These are phyloP conservation scores for Picus viridis DNA, from an alignment of 2,797 vertebrate species.

Conservation along the genomic window DNA sequence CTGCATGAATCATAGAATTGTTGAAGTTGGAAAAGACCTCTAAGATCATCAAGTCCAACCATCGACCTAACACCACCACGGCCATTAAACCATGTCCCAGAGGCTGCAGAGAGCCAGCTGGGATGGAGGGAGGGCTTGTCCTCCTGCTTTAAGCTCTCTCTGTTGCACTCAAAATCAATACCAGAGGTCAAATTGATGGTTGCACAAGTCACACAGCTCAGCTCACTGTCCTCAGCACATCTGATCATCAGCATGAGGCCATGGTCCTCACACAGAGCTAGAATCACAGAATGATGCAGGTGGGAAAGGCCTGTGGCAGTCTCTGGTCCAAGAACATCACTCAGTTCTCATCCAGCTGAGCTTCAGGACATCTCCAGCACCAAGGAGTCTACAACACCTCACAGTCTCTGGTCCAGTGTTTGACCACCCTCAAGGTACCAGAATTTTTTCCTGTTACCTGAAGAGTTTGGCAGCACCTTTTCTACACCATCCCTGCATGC, in stretches of 20 bases:
- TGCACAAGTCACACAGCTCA: neutral
- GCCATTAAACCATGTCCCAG: too few relatives aligned
- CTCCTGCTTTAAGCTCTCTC: neutral
- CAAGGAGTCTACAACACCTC: neutral
- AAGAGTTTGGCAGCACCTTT: too few relatives aligned
- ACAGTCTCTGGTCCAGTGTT: too few relatives aligned
- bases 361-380: neutral
- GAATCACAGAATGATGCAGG: neutral
- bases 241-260: neutral
- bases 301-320: neutral
- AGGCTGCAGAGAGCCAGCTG: neutral
- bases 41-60: too few relatives aligned
- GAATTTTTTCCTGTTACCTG: too few relatives aligned
- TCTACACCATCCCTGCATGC: too few relatives aligned
- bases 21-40: too few relatives aligned
- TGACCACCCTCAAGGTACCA: too few relatives aligned
- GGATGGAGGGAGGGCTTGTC: neutral
- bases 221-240: neutral
- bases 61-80: too few relatives aligned
- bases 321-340: neutral
- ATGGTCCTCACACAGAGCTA: neutral
- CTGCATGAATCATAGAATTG: neutral
- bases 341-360: neutral
- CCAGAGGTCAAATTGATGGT: neutral
- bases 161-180: neutral